Conservation (phyloP, 2,113 vertebrate species). For the Ceyx cyanopectus region DNA sequence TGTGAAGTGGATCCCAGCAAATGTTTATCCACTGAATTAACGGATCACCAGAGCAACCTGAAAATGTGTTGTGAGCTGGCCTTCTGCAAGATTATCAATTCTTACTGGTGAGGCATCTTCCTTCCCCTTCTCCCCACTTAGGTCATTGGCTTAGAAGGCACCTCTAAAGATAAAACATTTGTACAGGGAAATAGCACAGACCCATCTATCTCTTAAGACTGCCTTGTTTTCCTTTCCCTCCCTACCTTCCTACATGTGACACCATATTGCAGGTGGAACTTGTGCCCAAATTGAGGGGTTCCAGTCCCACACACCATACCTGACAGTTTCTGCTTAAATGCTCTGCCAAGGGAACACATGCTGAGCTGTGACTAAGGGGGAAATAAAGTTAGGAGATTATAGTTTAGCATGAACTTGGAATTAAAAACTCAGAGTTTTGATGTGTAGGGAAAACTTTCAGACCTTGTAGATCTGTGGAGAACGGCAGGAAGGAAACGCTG, state of each 20-base stretch:
- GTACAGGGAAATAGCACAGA: background rate
- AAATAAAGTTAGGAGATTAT: background rate
- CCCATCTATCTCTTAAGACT: background rate
- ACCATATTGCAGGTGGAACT: background rate
- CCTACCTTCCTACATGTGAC: background rate
- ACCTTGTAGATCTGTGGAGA: background rate
- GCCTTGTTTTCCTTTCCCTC: background rate
- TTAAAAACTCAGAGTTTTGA: background rate
- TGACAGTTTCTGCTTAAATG: background rate
- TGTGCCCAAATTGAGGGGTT: background rate
- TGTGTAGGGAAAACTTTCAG: background rate
- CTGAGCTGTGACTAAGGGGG: background rate
- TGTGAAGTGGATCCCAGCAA: slow-evolving; percentile 94
- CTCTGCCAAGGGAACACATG: background rate
- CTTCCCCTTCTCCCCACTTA: background rate
- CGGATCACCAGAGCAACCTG: slow-evolving; percentile 94
- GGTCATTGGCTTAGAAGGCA: background rate
- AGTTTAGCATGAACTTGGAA: background rate
- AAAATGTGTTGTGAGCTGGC: slow-evolving; percentile 98
- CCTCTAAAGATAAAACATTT: background rate
- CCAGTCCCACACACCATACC: background rate
- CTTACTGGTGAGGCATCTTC: slow-evolving; percentile 88
- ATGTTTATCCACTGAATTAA: slow-evolving; percentile 84
- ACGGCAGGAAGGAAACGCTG: background rate
- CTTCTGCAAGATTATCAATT: slow-evolving; percentile 99